Percentiles rank a stretch among this genome's conserved stretches.
These are phyloP conservation scores for Maniola hyperantus DNA, from an alignment of 2,888 invertebrate species.

Conservation along the genomic window DNA sequence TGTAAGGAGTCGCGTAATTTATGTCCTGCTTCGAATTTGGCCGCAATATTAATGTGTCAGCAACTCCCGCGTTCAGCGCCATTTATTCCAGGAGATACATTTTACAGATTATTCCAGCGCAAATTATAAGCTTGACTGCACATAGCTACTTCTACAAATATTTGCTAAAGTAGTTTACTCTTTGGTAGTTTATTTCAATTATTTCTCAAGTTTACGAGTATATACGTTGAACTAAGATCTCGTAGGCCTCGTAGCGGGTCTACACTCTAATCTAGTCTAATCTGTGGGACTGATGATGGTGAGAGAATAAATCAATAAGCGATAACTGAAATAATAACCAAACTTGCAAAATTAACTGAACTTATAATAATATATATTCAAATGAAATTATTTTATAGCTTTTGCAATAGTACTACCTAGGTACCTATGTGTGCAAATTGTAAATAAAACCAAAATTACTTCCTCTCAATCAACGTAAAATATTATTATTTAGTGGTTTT, in stretches of 20 bases:
- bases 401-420: background rate
- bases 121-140: slow-evolving; percentile 18
- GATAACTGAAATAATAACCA: too few relatives aligned
- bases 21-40: slow-evolving; percentile 50
- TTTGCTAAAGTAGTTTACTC: background rate
- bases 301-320: too few relatives aligned
- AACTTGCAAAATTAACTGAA: too few relatives aligned
- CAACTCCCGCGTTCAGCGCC: slow-evolving; percentile 36
- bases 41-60: slow-evolving; percentile 44
- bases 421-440: background rate
- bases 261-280: too few relatives aligned
- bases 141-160: background rate
- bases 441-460: slow-evolving; percentile 7
- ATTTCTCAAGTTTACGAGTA: too few relatives aligned
- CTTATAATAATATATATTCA: too few relatives aligned
- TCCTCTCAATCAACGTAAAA: slow-evolving; percentile 14
- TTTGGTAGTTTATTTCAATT: background rate
- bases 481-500: slow-evolving; percentile 17
- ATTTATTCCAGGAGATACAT: slow-evolving; percentile 38
- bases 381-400: background rate
- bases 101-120: slow-evolving; percentile 25
- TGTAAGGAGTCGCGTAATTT: slow-evolving; percentile 58
- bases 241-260: too few relatives aligned
- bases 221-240: too few relatives aligned
- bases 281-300: too few relatives aligned